Base-by-base conservation (phyloP, 53 echinoderm and acorn worm species). In the Apostichopus leukothele region DNA sequence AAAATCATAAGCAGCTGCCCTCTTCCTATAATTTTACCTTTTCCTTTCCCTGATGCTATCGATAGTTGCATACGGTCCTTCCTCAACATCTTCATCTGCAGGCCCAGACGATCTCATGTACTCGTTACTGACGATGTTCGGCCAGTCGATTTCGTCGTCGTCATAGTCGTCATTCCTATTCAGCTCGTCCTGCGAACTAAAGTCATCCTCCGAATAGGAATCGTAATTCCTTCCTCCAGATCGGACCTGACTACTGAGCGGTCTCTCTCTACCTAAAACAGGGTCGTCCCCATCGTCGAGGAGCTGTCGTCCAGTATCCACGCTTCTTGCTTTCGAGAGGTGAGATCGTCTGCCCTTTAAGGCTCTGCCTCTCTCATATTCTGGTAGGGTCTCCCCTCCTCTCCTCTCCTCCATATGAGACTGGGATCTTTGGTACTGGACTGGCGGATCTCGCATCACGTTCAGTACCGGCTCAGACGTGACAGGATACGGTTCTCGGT, bases 41-140 rank as follows among this genome's bases (percentile, higher is more conserved):
- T 91, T 90, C 54, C 89, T 94, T 73, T 83, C 63, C 52, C 75
- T 91, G 59, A 94, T 90, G 73, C 89, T 91, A 11, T 89, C 91
- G 50, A 94, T 92, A 11, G 94, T 94, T 53, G 94, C 94, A 84
- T 94, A 94, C 0, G 92, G 91, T 52, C 89, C 74, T 19, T 89
- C 91, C 12, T 91, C 93, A 77, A 39, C 53, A 22, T 75, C 75
- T 50, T 9, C 75, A 23, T 85, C 68, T 6, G 71, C 13, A 68
- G 66, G 76, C 7, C 26, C 57, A 50, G 52, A 23, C 14, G 77
- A 50, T 21, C 71, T 16, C 20, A 6, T 14, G 7, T 71, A 71
- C 18, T 71, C 71, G 6, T 71, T 19, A 5, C 71, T 19, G 71
- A 71, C 18, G 6, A 18, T 6, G 18, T 71, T 71, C 7, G 77